Base-by-base conservation (phyloP, 1,140 invertebrate genomes). In the Hylyphantes graminicola region DNA sequence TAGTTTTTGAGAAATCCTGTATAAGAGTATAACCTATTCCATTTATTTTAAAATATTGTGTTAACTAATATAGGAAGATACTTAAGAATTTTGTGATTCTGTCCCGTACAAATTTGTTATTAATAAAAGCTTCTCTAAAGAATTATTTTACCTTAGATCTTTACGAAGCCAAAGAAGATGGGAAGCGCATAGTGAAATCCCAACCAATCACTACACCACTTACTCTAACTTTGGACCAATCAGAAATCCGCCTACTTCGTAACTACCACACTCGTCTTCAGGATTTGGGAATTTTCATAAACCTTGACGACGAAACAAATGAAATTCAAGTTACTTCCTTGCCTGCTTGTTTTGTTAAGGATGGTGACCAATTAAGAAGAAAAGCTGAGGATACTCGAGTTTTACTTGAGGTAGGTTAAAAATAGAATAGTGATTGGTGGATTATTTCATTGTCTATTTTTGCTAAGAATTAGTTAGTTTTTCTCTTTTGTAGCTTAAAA, bases 181-280 rank as follows among this genome's bases (percentile, higher is more conserved):
- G 63, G 10, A 54, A 82, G 19, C 77, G 54, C 75, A 57, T 64
- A 19, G 50, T 88, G 48, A 86, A 84, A 51, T 84, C 85, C 19
- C 82, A 83, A 35, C 82, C 85, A 13, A 86, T 91, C 8, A 87
- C 81, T 72, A 89, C 89, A 12, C 87, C 89, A 6, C 75, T 89
- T 74, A 72, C 75, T 10, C 51, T 91, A n/a, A 86, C 55, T 35
- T 87, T 92, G 72, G 87, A 89, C 65, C 86, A 87, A 54, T 87
- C 89, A 73, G 89, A 90, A 85, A 86, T 90, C 0, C 85, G 90
- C 53, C 84, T 91, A 4, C 87, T 92, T 81, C 61, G 87, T 35
- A 87, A 88, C 51, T 91, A 90, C 84, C 75, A 74, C 76, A 76
- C 87, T 7, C 85, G 88, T 80, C 90, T 91, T 86, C 55, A 86